These are phyloP conservation scores for Octomys mimax DNA, from an alignment of 2,797 vertebrate genomes.

Conservation along the genomic window DNA sequence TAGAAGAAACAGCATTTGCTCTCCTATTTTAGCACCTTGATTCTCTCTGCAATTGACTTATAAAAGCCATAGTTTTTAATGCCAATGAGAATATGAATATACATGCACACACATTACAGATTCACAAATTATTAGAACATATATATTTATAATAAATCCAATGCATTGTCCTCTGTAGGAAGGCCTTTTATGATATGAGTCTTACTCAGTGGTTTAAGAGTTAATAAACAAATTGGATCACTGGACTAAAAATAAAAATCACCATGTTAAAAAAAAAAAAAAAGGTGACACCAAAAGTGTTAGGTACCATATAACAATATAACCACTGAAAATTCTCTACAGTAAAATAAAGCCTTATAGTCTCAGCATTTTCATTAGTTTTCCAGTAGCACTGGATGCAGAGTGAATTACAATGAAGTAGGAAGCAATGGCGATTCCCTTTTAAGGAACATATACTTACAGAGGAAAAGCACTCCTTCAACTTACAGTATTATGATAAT, in stretches of 20 bases:
- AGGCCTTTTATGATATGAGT: slow-evolving; percentile 70
- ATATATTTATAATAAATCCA: slow-evolving; percentile 76
- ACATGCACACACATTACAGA: background rate
- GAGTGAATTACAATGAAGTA: slow-evolving; percentile 91
- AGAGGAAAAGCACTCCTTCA: slow-evolving; percentile 77
- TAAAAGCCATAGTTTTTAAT: slow-evolving; percentile 72
- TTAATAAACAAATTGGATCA: slow-evolving; percentile 88
- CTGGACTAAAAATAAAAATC: slow-evolving; percentile 89
- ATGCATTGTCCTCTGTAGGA: slow-evolving; percentile 65
- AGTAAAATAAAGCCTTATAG: slow-evolving; percentile 90
- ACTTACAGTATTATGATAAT: slow-evolving; percentile 77
- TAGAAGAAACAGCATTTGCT: slow-evolving; percentile 68
- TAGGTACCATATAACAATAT: slow-evolving; percentile 87
- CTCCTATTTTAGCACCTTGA: slow-evolving; percentile 63
- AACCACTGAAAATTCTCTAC: slow-evolving; percentile 90
- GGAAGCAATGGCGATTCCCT: slow-evolving; percentile 83
- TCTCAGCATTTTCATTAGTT: slow-evolving; percentile 92
- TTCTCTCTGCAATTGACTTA: slow-evolving; percentile 72
- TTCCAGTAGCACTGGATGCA: slow-evolving; percentile 88
- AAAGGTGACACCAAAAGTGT: slow-evolving; percentile 86
- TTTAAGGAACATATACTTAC: slow-evolving; percentile 79
- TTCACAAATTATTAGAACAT: slow-evolving; percentile 57
- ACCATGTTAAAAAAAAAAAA: slow-evolving; percentile 80
- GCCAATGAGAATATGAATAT: slow-evolving; percentile 1
- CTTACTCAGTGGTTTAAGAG: slow-evolving; percentile 77